phyloP scores from a whole-genome alignment of 2,797 vertebrate genomes.

The Spea hammondii region DNA sequence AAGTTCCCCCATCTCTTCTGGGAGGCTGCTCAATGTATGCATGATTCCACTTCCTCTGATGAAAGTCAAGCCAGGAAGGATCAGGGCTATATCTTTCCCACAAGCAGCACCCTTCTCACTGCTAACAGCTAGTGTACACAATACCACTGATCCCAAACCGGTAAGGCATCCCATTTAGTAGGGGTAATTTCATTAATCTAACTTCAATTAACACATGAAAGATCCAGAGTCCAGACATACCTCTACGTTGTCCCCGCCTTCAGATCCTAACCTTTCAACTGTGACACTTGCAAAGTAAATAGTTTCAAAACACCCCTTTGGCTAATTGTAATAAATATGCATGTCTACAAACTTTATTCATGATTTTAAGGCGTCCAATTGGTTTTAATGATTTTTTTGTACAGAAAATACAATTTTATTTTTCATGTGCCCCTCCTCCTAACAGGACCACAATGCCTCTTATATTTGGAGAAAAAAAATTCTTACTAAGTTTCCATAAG shows the following conservation, averaged over 20 bases:
- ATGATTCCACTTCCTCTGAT: no score
- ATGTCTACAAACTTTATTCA: background rate
- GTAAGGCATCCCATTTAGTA: background rate
- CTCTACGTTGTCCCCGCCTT: conserved; percentile 34
- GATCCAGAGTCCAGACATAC: background rate
- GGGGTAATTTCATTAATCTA: background rate
- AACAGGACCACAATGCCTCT: no score
- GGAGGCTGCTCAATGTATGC: no score
- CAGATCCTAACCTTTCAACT: conserved; percentile 42
- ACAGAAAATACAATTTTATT: no score
- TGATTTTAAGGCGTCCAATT: background rate
- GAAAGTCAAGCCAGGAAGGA: no score
- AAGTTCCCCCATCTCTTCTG: no score
- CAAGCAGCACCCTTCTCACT: background rate
- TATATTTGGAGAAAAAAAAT: no score
- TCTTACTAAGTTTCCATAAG: no score
- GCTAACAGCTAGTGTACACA: background rate
- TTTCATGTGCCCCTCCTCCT: no score
- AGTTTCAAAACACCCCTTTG: background rate
- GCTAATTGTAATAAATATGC: background rate
- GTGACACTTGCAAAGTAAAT: background rate
- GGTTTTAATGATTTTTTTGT: background rate
- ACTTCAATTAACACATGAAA: background rate
- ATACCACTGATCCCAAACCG: background rate
- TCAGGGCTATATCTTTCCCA: no score